Conservation (phyloP, 2,888 invertebrate species). For the Allygus modestus region DNA sequence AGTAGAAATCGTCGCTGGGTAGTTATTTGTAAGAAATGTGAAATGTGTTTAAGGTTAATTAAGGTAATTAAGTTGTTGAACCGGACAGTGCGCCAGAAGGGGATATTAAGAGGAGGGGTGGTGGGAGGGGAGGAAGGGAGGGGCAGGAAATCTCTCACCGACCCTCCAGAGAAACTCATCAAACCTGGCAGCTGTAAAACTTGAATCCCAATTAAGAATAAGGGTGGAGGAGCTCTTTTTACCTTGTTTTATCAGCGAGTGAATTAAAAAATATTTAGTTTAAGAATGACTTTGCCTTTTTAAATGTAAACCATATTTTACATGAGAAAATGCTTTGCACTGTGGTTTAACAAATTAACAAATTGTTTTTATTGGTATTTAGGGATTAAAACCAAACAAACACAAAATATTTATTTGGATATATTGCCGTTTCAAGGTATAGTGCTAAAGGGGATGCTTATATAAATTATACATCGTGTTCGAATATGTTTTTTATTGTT, state of each 20-base stretch:
- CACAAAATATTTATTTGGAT: too few species aligned
- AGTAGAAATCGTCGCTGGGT: too few species aligned
- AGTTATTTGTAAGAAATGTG: background rate
- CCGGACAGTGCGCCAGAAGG: slow-evolving; percentile 15
- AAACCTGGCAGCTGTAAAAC: slow-evolving; percentile 48
- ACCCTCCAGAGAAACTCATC: slow-evolving; percentile 18
- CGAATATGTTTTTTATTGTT: too few species aligned
- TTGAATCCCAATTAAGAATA: slow-evolving; percentile 45
- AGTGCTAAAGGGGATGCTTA: too few species aligned
- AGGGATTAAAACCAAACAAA: too few species aligned
- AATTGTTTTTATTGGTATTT: too few species aligned
- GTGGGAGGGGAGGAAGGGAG: slow-evolving; percentile 13
- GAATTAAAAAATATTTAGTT: background rate
- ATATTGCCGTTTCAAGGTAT: too few species aligned
- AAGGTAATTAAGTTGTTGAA: slow-evolving; percentile 7
- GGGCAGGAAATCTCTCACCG: background rate
- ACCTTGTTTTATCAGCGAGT: slow-evolving; percentile 12
- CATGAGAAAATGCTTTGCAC: too few species aligned
- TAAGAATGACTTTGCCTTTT: background rate
- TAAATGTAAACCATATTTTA: background rate
- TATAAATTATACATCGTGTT: too few species aligned
- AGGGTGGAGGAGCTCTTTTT: background rate
- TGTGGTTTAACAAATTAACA: too few species aligned
- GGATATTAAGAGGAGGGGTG: slow-evolving; percentile 25
- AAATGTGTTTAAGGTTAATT: slow-evolving; percentile 15